phyloP scores from a whole-genome alignment of 2,888 invertebrate genomes.

The Drosophila recens region DNA sequence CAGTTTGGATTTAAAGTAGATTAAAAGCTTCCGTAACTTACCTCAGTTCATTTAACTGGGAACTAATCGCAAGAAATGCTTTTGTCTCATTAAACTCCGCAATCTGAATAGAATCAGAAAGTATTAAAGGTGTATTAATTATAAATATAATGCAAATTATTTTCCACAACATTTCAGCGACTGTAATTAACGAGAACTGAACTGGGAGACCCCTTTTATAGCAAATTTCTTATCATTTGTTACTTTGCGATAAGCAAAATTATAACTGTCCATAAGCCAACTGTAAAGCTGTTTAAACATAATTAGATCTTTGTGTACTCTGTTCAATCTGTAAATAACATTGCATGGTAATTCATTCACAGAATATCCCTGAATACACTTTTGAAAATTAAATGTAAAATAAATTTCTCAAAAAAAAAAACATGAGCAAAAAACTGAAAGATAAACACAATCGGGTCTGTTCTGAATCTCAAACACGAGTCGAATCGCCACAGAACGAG shows the following conservation, averaged over 20 bases:
- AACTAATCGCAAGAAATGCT: background rate
- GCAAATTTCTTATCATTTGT: conserved; percentile 3
- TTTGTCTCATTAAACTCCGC: conserved; percentile 1
- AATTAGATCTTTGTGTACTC: background rate
- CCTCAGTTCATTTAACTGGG: background rate
- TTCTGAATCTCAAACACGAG: too few relatives aligned
- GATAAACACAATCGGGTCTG: background rate
- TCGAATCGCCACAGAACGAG: too few relatives aligned
- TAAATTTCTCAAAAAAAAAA: too few relatives aligned
- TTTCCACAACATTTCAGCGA: background rate
- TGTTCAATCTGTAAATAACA: too few relatives aligned
- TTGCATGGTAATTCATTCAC: too few relatives aligned
- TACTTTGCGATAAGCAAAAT: background rate
- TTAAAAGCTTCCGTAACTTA: background rate
- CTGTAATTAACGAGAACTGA: background rate
- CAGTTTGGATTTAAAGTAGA: background rate
- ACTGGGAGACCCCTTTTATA: background rate
- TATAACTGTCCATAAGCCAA: background rate
- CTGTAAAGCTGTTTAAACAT: background rate
- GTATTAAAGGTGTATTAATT: background rate
- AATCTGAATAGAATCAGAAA: too few relatives aligned
- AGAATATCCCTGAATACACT: too few relatives aligned
- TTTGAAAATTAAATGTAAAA: too few relatives aligned
- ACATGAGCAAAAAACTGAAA: too few relatives aligned
- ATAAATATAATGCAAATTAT: background rate